Base-by-base conservation (phyloP, 2,113 vertebrate genomes). In the Corynorhinus townsendii region DNA sequence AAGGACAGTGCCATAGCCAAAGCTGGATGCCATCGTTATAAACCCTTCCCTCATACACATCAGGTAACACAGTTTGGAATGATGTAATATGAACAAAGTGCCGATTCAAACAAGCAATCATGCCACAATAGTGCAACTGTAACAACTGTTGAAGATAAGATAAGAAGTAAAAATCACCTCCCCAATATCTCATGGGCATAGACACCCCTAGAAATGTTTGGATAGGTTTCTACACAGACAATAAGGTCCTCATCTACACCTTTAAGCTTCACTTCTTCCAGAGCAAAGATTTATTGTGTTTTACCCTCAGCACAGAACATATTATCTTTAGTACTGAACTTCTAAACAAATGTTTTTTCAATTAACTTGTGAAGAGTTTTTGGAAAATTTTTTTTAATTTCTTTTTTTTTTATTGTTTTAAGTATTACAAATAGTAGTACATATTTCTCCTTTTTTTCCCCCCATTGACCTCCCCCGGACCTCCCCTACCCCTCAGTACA, bases 321-420 rank as follows among this genome's bases (percentile, higher is more conserved):
- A 35, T 10, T 66, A n/a, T 45, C 49, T 90, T 64, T 90, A 33
- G 7, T 33, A 87, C 4, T 81, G 14, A 72, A 43, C 72, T 92
- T 94, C 30, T 90, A 59, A 80, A 86, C 24, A 49, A 68, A 93
- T 38, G 4, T 89, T 91, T 95, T 72, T 86, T 77, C 45, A 71
- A 24, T 47, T 91, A 73, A 86, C 7, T 80, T 86, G 49, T 26
- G 71, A 49, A 87, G 40, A 81, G 56, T 82, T 89, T 89, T 82
- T 26, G 16, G 38, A 75, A 19, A 11, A n/a, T n/a, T n/a, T n/a
- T n/a, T n/a, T n/a, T n/a, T n/a, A n/a, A n/a, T n/a, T n/a, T n/a
- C n/a, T n/a, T n/a, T n/a, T n/a, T n/a, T n/a, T n/a, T n/a, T n/a
- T n/a, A n/a, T n/a, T n/a, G n/a, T n/a, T n/a, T n/a, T n/a, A n/a